A percentile compares a stretch with the other conserved stretches of the same genome.
phyloP scores from a whole-genome alignment of 2,888 invertebrate species.

The Leptura quadrifasciata region DNA sequence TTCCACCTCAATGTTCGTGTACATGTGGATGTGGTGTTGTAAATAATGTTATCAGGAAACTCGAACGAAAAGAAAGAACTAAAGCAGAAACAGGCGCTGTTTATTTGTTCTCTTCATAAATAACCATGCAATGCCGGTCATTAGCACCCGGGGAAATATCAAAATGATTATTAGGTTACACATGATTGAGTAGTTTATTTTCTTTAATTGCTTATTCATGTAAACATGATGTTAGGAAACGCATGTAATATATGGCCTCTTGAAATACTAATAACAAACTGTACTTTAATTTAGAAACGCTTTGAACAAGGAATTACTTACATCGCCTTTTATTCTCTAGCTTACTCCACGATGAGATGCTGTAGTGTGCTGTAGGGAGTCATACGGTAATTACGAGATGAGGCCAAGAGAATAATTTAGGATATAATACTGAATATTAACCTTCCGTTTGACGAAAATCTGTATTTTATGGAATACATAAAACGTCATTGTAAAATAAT shows the following conservation, averaged over 20 bases:
- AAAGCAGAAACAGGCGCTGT: background rate
- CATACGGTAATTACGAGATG: no score
- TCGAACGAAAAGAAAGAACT: background rate
- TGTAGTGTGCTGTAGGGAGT: no score
- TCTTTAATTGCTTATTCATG: conserved; percentile 1
- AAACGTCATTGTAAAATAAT: no score
- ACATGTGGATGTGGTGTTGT: background rate
- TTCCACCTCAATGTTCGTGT: background rate
- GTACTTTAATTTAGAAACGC: background rate
- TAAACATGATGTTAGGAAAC: background rate
- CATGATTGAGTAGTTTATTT: background rate
- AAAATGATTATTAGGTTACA: background rate
- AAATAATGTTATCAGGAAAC: conserved; percentile 1
- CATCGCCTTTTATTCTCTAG: background rate
- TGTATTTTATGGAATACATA: no score
- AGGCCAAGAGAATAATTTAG: no score
- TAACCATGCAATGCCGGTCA: background rate
- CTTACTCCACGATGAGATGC: no score
- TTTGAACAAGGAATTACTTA: background rate
- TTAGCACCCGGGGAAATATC: background rate
- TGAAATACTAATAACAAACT: background rate
- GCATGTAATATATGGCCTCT: background rate
- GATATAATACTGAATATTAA: no score
- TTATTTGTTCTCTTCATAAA: conserved; percentile 7
- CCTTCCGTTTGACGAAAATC: no score